Conservation (phyloP, 2,113 vertebrate species). For the Sinocyclocheilus anshuiensis region DNA sequence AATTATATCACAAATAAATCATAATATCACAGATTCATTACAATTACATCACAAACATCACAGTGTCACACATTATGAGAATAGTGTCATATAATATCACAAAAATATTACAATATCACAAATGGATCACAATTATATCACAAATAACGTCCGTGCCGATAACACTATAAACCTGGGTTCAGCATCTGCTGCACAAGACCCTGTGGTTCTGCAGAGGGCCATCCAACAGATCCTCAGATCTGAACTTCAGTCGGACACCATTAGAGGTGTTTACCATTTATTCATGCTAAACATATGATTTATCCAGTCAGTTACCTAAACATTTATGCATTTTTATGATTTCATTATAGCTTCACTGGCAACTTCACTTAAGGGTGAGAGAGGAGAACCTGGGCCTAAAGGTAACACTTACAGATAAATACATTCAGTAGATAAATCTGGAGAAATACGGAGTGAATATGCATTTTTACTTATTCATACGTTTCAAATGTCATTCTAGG, state of each 20-base stretch:
- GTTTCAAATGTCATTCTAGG: slow-evolving; percentile 58
- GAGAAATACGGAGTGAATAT: not conserved
- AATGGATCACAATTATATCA: no score
- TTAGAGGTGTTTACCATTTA: slow-evolving; percentile 65
- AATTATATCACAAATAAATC: no score
- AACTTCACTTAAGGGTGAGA: slow-evolving; percentile 82
- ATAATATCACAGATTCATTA: no score
- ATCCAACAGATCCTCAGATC: slow-evolving; percentile 69
- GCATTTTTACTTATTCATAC: not conserved
- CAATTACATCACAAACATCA: no score
- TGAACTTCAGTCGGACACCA: slow-evolving; percentile 68
- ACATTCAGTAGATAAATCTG: not conserved
- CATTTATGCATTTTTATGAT: not conserved
- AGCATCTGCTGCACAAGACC: slow-evolving; percentile 16
- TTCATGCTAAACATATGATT: not conserved
- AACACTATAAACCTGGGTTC: slow-evolving; percentile 57
- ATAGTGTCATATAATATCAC: no score
- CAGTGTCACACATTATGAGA: no score
- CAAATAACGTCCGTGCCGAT: no score
- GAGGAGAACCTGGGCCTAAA: slow-evolving; percentile 83
- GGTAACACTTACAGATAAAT: slow-evolving; percentile 69
- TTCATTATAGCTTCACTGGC: slow-evolving; percentile 63
- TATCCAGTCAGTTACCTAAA: not conserved
- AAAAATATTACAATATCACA: no score
- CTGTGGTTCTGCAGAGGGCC: slow-evolving; percentile 58